A percentile compares a stretch with the other conserved stretches of the same genome.
phyloP scores from a whole-genome alignment of 2,113 vertebrate genomes.

The Axis porcinus region DNA sequence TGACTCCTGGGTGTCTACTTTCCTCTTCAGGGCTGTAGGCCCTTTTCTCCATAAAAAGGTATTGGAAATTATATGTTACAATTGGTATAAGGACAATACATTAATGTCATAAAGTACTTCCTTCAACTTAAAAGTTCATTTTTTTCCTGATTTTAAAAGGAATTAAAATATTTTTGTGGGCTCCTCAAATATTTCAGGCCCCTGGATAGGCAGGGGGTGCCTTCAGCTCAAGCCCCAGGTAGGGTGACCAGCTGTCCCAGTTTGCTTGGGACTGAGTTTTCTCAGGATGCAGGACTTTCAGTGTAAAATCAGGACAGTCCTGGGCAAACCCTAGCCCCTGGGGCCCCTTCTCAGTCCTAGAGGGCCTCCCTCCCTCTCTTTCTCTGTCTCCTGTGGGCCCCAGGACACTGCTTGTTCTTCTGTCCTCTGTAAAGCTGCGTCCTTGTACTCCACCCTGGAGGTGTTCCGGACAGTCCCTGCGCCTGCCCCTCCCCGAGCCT shows the following conservation, averaged over 20 bases:
- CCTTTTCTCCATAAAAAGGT: neutral
- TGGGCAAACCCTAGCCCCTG: neutral
- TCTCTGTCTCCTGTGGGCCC: neutral
- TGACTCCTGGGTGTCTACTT: neutral
- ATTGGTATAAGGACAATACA: neutral
- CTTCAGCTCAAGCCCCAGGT: neutral
- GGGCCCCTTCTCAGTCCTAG: neutral
- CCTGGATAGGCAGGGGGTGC: neutral
- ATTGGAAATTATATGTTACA: neutral
- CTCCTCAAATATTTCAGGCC: neutral
- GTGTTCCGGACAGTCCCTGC: neutral
- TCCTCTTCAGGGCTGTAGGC: neutral
- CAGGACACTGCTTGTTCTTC: neutral
- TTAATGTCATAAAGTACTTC: neutral
- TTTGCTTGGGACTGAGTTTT: neutral
- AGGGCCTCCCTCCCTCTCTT: neutral
- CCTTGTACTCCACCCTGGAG: neutral
- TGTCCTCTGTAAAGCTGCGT: neutral
- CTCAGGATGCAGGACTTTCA: neutral
- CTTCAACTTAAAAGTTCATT: neutral
- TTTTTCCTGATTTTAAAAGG: neutral
- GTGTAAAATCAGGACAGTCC: neutral
- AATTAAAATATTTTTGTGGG: neutral
- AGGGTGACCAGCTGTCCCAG: neutral
- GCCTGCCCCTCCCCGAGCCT: accelerated